phyloP scores from a whole-genome alignment of 2,113 vertebrate species.

The Opisthocomus hoazin region DNA sequence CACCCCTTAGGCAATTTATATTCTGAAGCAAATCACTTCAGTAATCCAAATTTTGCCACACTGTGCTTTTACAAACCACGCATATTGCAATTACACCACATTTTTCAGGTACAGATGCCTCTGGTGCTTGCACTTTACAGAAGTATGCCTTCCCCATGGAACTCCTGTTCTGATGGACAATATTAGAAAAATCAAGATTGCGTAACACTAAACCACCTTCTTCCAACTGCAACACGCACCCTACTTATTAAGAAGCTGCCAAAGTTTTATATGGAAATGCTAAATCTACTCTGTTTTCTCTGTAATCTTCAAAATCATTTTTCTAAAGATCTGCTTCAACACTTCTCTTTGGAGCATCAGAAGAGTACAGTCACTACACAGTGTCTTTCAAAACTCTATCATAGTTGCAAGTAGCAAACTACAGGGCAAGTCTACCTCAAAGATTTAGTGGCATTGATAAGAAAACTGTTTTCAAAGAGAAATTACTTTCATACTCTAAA shows the following conservation, averaged over 20 bases:
- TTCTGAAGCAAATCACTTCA: neutral
- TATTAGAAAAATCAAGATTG: neutral
- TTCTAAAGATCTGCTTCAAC: neutral
- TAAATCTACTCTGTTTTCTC: neutral
- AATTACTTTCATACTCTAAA: neutral
- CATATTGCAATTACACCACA: neutral
- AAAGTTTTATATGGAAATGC: neutral
- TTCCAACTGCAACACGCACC: neutral
- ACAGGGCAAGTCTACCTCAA: neutral
- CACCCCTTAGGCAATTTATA: neutral
- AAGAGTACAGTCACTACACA: neutral
- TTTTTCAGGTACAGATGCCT: neutral
- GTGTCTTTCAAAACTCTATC: neutral
- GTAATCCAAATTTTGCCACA: neutral
- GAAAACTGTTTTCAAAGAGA: neutral
- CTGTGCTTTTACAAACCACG: neutral
- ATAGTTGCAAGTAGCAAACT: neutral
- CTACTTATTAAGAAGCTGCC: neutral
- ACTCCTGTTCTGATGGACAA: neutral
- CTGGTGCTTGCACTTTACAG: neutral
- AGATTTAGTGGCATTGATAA: neutral
- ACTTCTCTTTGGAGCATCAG: neutral
- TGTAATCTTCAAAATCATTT: neutral
- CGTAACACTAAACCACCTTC: neutral
- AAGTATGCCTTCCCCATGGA: neutral